Evolutionary conservation across 1,140 invertebrate species (phyloP).

Genomic region (fruit fly (Drosophila melanogaster)): Release_6_plus_ISO1_MT NT_037436.4:2371001-2371500

Average conservation of each 20-base stretch:
- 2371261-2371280: slow-evolving; percentile 94
- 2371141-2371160: slow-evolving; percentile 98
- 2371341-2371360: slow-evolving; percentile 98
- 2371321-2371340: slow-evolving; percentile 98
- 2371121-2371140: slow-evolving; percentile 96
- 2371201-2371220: slow-evolving; percentile 98
- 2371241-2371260: slow-evolving; percentile 97
- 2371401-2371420: slow-evolving; percentile 94
- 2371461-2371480: slow-evolving; percentile 99
- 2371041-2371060: slow-evolving; percentile 73
- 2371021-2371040: slow-evolving; percentile 66
- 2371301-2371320: slow-evolving; percentile 97
- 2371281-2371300: slow-evolving; percentile 93
- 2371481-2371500: slow-evolving; percentile 98
- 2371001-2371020: slow-evolving; percentile 63
- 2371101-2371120: slow-evolving; percentile 83
- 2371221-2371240: slow-evolving; percentile 96
- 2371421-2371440: slow-evolving; percentile 92
- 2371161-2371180: slow-evolving; percentile 98
- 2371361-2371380: slow-evolving; percentile 98
- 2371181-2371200: slow-evolving; percentile 98
- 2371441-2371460: slow-evolving; percentile 98
- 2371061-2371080: slow-evolving; percentile 60
- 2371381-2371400: slow-evolving; percentile 97
- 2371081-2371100: slow-evolving; percentile 55